Evolutionary conservation across 2,797 vertebrate genomes (phyloP).

Genomic region (Bufotes viridis): DNA sequence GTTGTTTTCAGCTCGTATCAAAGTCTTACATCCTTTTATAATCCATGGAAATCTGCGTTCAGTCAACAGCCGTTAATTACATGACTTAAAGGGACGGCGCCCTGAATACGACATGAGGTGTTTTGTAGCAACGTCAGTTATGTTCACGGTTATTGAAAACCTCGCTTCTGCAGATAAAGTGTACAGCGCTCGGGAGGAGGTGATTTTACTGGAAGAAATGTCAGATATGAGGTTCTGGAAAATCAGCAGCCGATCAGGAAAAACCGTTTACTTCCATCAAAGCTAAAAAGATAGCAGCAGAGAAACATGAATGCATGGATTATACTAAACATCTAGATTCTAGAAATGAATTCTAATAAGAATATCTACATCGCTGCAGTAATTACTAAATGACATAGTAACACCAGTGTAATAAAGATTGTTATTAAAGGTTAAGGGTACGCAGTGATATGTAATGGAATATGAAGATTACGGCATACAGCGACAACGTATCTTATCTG

Average conservation of each 20-base stretch:
- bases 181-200: background rate
- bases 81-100: conserved; percentile 23
- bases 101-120: background rate
- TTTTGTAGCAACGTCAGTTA: background rate
- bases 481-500: no score
- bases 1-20: conserved; percentile 12
- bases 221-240: background rate
- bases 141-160: background rate
- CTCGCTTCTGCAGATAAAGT: background rate
- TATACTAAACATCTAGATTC: background rate
- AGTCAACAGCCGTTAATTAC: conserved; percentile 44
- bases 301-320: background rate
- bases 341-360: background rate
- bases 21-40: conserved; percentile 39
- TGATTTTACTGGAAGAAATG: background rate
- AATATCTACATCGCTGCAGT: background rate
- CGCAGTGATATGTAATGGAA: no score
- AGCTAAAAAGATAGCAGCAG: background rate
- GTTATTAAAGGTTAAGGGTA: no score
- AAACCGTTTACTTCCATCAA: background rate
- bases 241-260: background rate
- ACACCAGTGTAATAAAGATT: no score
- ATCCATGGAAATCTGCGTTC: conserved; percentile 3
- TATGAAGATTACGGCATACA: no score
- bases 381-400: background rate